Evolutionary conservation across 2,888 invertebrate genomes (phyloP).

Genomic region (Tetragnatha montana): DNA sequence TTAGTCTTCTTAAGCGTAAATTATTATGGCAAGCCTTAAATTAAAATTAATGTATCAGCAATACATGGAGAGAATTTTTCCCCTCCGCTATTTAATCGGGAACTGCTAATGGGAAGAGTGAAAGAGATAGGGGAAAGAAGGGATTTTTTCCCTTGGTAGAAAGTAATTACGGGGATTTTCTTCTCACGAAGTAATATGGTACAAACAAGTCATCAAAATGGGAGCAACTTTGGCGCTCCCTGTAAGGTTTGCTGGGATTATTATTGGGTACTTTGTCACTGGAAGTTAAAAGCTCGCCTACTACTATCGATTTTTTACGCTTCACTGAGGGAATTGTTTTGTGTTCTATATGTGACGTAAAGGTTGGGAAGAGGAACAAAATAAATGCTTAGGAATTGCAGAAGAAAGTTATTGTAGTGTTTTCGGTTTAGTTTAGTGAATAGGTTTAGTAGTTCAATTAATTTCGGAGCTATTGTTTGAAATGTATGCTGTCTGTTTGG

Average conservation of each 20-base stretch:
- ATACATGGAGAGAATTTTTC: conserved; percentile 18
- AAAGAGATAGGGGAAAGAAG: conserved; percentile 8
- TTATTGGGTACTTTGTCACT: not conserved
- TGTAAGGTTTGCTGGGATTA: not conserved
- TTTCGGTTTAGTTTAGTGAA: no score
- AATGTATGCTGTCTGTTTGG: no score
- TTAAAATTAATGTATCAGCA: conserved; percentile 43
- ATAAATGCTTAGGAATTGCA: no score
- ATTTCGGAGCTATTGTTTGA: no score
- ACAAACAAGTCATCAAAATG: conserved; percentile 47
- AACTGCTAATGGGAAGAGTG: conserved; percentile 20
- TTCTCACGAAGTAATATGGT: not conserved
- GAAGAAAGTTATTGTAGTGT: no score
- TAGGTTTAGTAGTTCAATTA: no score
- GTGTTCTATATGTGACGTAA: no score
- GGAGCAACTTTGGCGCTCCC: not conserved
- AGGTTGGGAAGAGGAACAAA: no score
- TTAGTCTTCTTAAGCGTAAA: not conserved
- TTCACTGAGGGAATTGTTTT: no score
- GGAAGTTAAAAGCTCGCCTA: not conserved
- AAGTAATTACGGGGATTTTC: conserved; percentile 42
- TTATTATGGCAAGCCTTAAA: conserved; percentile 8
- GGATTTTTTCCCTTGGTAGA: conserved; percentile 13
- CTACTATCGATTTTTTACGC: not conserved
- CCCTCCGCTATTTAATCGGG: not conserved